Conservation (phyloP, 2,113 vertebrate species). For the Miniopterus natalensis region DNA sequence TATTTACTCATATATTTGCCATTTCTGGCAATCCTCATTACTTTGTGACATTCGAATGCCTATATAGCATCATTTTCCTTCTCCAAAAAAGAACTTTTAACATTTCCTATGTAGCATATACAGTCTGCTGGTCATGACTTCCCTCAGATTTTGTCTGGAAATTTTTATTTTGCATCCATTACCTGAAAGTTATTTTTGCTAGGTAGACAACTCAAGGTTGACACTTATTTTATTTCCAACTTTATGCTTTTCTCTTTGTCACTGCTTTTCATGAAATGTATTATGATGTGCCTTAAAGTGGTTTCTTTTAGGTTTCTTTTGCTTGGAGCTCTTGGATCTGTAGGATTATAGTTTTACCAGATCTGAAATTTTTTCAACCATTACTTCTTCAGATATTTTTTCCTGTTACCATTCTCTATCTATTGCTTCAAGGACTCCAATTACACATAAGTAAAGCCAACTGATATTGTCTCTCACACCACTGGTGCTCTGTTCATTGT, state of each 20-base stretch:
- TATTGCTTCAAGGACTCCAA: background rate
- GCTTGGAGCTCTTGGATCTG: background rate
- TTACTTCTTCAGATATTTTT: conserved; percentile 17
- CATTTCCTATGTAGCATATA: background rate
- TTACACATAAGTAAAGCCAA: background rate
- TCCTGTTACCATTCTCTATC: background rate
- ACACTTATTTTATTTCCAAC: background rate
- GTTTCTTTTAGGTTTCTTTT: background rate
- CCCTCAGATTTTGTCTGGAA: conserved; percentile 5
- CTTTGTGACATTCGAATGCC: background rate
- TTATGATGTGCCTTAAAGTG: background rate
- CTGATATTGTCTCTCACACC: background rate
- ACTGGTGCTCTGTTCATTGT: background rate
- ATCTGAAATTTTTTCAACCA: background rate
- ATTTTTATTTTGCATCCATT: conserved; percentile 18
- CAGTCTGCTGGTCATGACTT: background rate
- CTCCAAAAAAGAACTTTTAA: background rate
- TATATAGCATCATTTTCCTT: background rate
- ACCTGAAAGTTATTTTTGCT: conserved; percentile 16
- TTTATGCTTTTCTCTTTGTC: background rate
- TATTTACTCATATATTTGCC: background rate
- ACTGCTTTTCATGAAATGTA: background rate
- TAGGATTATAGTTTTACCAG: background rate
- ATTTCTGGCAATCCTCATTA: conserved; percentile 20
- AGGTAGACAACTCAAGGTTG: background rate